Conservation (phyloP, 1,140 invertebrate genomes). For the Neotoxoptera formosana region DNA sequence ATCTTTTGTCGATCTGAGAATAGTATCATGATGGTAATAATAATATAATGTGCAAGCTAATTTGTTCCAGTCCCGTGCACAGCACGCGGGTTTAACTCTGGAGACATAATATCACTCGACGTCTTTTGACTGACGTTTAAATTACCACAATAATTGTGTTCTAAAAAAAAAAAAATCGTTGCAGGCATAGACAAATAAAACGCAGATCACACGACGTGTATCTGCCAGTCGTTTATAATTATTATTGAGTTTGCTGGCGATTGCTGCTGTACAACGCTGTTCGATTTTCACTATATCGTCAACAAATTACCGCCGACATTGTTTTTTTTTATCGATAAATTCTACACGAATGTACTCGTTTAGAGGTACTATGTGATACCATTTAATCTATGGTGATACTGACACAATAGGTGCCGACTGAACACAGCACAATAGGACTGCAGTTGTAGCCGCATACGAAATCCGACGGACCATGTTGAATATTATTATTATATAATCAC, state of each 20-base stretch:
- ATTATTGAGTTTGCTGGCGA: neutral
- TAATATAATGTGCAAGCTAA: neutral
- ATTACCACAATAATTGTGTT: neutral
- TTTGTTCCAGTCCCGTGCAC: constrained; percentile 41
- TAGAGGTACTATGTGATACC: too few species aligned
- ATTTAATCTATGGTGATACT: too few species aligned
- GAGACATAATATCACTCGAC: constrained; percentile 35
- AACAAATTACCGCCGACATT: neutral
- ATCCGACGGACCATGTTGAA: neutral
- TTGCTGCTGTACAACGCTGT: neutral
- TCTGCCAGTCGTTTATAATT: neutral
- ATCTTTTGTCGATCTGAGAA: neutral
- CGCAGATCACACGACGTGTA: neutral
- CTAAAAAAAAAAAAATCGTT: too few species aligned
- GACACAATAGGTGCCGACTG: neutral
- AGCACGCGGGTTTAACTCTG: too few species aligned
- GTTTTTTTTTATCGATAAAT: neutral
- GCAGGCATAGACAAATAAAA: neutral
- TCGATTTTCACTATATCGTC: neutral
- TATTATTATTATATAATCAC: neutral
- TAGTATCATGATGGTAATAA: too few species aligned
- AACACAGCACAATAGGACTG: neutral
- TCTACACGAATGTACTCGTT: neutral
- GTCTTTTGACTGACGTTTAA: constrained; percentile 3
- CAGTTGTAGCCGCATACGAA: neutral